A percentile compares a stretch with the other conserved stretches of the same genome.
Evolutionary conservation across 2,113 vertebrate genomes (phyloP).

Genomic region (Pan troglodytes): NHGRI_mPanTro3-v2.1_pri NC_072403.2:133666001-133666500

Average conservation of each 20-base stretch:
- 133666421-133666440: background rate
- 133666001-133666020: background rate
- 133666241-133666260: background rate
- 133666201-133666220: background rate
- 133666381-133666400: background rate
- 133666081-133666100: background rate
- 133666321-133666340: background rate
- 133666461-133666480: slow-evolving; percentile 7
- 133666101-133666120: background rate
- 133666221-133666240: background rate
- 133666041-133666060: background rate
- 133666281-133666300: background rate
- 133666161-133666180: background rate
- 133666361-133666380: background rate
- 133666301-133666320: background rate
- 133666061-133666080: background rate
- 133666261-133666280: background rate
- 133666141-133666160: background rate
- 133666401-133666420: background rate
- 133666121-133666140: background rate
- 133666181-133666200: background rate
- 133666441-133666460: background rate
- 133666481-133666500: background rate
- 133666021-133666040: fast-evolving
- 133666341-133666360: background rate